Percentiles rank a stretch among this genome's conserved stretches.
Evolutionary conservation across 2,113 vertebrate genomes (phyloP).

Genomic region (Acanthisitta chloris): DNA sequence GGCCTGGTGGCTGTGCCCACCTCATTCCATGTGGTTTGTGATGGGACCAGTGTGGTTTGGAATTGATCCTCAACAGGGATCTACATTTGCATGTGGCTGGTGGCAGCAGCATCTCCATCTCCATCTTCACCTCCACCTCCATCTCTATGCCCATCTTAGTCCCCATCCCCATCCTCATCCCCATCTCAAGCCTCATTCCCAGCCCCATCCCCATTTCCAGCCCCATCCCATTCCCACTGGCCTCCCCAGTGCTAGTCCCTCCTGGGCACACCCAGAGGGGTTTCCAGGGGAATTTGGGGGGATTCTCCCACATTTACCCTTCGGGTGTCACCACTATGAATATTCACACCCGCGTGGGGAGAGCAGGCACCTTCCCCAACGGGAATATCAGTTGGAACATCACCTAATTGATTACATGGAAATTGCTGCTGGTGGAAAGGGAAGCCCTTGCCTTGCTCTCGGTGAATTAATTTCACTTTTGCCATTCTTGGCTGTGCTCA

Average conservation of each 20-base stretch:
- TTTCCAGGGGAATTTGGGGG: neutral
- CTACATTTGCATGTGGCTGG: neutral
- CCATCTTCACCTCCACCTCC: too few relatives aligned
- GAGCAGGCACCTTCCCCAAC: accelerated
- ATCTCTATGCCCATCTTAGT: neutral
- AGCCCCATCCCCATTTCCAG: neutral
- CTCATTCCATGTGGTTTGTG: accelerated
- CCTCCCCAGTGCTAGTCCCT: neutral
- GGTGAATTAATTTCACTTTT: slow-evolving; percentile 3
- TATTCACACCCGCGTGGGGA: neutral
- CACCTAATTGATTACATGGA: slow-evolving; percentile 24
- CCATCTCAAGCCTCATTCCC: neutral
- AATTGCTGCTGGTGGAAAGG: slow-evolving; percentile 36
- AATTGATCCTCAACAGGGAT: neutral
- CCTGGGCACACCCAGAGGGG: accelerated
- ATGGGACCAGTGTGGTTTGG: neutral
- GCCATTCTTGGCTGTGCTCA: neutral
- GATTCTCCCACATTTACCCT: neutral
- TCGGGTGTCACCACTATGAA: accelerated
- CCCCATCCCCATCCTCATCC: neutral
- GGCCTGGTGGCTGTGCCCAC: neutral
- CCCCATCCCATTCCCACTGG: neutral
- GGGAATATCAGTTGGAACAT: neutral
- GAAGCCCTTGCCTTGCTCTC: neutral
- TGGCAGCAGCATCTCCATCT: neutral